phyloP scores from a whole-genome alignment of 2,888 invertebrate genomes.

The Lasiommata megera region DNA sequence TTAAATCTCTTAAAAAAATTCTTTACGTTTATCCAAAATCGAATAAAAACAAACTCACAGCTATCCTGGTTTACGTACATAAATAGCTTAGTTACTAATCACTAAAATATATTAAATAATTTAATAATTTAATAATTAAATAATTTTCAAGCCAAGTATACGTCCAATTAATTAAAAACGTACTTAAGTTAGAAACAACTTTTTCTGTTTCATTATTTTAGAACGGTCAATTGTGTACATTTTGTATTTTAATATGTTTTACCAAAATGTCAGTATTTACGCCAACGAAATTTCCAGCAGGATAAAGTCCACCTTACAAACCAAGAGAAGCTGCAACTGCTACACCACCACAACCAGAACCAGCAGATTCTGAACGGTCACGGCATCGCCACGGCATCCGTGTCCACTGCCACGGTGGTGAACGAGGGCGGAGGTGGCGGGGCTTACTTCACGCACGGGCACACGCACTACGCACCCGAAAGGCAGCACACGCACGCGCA shows the following conservation, averaged over 20 bases:
- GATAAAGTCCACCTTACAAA: conserved; percentile 75
- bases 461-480: conserved; percentile 72
- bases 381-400: conserved; percentile 67
- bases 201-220: conserved; percentile 18
- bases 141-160: background rate
- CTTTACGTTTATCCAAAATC: too few relatives aligned
- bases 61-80: too few relatives aligned
- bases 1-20: too few relatives aligned
- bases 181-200: conserved; percentile 4
- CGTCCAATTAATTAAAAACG: background rate
- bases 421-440: conserved; percentile 60
- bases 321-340: conserved; percentile 71
- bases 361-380: conserved; percentile 75
- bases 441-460: conserved; percentile 72
- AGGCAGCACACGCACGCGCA: conserved; percentile 74
- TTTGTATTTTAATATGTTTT: conserved; percentile 2
- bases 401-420: conserved; percentile 70
- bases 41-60: too few relatives aligned
- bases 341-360: conserved; percentile 75
- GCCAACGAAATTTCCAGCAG: conserved; percentile 48
- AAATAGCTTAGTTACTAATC: too few relatives aligned
- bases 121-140: background rate
- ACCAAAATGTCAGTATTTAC: background rate
- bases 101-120: too few relatives aligned
- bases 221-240: conserved; percentile 28